Conservation (phyloP, 2,797 vertebrate species). For the Sebastes goodei region DNA sequence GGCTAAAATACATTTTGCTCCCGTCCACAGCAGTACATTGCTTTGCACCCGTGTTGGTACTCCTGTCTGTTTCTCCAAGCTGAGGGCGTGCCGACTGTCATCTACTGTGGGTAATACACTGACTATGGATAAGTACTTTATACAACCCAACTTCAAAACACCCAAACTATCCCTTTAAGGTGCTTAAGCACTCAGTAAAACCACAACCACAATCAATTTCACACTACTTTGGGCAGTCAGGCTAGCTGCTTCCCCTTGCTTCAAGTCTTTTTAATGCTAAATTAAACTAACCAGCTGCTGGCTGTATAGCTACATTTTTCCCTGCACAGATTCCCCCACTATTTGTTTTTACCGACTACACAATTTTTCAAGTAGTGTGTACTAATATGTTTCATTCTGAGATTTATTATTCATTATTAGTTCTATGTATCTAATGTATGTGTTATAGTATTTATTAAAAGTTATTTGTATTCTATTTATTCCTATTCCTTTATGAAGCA, state of each 20-base stretch:
- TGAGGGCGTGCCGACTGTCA: too few relatives aligned
- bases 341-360: rapidly evolving
- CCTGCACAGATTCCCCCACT: not conserved
- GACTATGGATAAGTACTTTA: too few relatives aligned
- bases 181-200: not conserved
- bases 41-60: too few relatives aligned
- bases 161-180: not conserved
- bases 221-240: not conserved
- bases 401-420: not conserved
- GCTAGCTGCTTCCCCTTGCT: not conserved
- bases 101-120: too few relatives aligned
- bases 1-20: too few relatives aligned
- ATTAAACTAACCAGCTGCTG: not conserved
- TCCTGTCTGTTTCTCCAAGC: too few relatives aligned
- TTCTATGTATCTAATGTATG: not conserved
- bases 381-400: not conserved
- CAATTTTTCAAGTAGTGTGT: not conserved
- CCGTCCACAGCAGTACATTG: too few relatives aligned
- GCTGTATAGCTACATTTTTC: not conserved
- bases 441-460: not conserved
- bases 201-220: not conserved
- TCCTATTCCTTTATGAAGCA: not conserved
- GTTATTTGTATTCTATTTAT: not conserved
- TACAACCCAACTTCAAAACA: too few relatives aligned
- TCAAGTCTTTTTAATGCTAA: not conserved